These are phyloP conservation scores for Diorhabda sublineata DNA, from an alignment of 1,140 invertebrate species.

Conservation along the genomic window DNA sequence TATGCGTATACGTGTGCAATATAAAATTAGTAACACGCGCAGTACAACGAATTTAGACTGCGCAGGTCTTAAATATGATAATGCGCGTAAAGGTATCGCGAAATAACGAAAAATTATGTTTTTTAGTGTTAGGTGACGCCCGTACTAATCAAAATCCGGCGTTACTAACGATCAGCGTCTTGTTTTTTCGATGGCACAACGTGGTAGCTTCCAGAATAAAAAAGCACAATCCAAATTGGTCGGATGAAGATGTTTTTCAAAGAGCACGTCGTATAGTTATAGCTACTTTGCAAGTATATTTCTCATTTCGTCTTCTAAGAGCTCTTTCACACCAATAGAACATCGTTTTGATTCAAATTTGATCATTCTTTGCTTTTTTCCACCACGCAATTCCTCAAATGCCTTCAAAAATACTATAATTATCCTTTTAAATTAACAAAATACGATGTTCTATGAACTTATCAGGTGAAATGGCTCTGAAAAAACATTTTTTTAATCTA, in stretches of 20 bases:
- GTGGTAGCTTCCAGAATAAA: slow-evolving; percentile 76
- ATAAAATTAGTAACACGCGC: too few species aligned
- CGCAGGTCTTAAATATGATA: too few species aligned
- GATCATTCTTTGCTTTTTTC: not conserved
- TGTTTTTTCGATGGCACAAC: slow-evolving; percentile 97
- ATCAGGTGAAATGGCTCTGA: not conserved
- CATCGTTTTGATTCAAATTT: too few species aligned
- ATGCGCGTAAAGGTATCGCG: too few species aligned
- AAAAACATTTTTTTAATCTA: not conserved
- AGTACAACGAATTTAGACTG: too few species aligned
- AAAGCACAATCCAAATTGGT: slow-evolving; percentile 78
- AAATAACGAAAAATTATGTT: not conserved
- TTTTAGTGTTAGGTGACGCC: slow-evolving; percentile 90
- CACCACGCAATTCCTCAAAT: not conserved
- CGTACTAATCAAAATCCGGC: slow-evolving; percentile 97
- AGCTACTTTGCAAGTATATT: slow-evolving; percentile 81
- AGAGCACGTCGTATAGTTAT: slow-evolving; percentile 83
- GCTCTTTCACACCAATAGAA: not conserved
- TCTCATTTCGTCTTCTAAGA: not conserved
- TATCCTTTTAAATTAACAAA: not conserved
- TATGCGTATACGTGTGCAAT: too few species aligned
- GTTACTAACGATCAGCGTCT: slow-evolving; percentile 84
- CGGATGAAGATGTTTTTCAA: slow-evolving; percentile 93
- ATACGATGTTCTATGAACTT: not conserved
- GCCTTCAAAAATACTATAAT: not conserved